phyloP scores from a whole-genome alignment of 2,113 vertebrate genomes.

The Nesoenas mayeri region DNA sequence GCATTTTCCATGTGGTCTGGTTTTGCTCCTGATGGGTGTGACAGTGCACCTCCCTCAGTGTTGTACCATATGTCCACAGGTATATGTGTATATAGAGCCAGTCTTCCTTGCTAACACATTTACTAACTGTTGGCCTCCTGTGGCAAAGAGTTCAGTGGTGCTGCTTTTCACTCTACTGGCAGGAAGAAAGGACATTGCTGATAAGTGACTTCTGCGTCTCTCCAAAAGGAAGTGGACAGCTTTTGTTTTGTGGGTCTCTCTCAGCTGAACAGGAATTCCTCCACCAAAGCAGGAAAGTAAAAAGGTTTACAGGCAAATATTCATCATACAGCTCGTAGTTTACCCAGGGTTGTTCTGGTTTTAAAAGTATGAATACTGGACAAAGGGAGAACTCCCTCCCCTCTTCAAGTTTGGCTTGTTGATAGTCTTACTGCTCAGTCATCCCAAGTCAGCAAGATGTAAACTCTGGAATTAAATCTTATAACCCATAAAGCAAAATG shows the following conservation, averaged over 20 bases:
- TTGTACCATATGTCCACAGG: neutral
- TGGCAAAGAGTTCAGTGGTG: neutral
- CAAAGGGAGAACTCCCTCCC: neutral
- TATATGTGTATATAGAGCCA: rapidly evolving
- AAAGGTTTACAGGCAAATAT: slow-evolving; percentile 15
- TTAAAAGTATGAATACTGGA: neutral
- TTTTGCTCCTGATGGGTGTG: neutral
- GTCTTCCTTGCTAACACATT: neutral
- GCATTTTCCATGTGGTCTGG: neutral
- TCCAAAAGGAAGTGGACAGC: neutral
- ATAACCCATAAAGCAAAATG: neutral
- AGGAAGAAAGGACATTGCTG: neutral
- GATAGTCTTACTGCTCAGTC: neutral
- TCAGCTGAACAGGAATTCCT: slow-evolving; percentile 4
- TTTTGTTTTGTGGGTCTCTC: slow-evolving; percentile 27
- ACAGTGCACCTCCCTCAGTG: neutral
- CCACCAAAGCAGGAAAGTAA: slow-evolving; percentile 23
- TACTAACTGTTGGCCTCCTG: neutral
- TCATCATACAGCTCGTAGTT: neutral
- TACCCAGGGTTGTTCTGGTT: neutral
- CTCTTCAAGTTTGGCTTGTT: neutral
- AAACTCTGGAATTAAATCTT: neutral
- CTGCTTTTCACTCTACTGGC: neutral
- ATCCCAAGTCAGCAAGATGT: neutral
- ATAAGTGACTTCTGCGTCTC: neutral